Conservation (phyloP, 2,797 vertebrate species). For the Ptychobarbus kaznakovi region DNA sequence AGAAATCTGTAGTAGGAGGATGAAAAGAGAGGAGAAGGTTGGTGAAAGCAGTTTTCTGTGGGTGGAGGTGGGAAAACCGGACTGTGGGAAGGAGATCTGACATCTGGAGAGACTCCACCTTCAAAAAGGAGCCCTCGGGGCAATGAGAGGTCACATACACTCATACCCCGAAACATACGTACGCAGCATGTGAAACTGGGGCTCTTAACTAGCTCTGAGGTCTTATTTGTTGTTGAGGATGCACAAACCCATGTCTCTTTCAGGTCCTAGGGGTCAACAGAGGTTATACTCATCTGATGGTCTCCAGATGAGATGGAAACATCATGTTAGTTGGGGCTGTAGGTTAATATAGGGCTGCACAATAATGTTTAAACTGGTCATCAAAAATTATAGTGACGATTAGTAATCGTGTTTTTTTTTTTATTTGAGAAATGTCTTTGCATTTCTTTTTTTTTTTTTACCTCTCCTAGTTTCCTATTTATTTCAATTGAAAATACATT, state of each 20-base stretch:
- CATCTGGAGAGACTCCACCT: conserved; percentile 35
- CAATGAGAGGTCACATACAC: conserved; percentile 3
- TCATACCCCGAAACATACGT: conserved; percentile 4
- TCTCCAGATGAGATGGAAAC: background rate
- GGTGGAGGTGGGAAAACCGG: background rate
- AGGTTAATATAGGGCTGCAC: background rate
- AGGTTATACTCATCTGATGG: conserved; percentile 22
- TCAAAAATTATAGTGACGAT: background rate
- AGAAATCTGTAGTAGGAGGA: background rate
- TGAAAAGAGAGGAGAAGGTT: background rate
- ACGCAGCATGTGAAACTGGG: background rate
- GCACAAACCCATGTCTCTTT: conserved; percentile 19
- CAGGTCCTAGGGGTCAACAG: conserved; percentile 21
- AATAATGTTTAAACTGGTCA: background rate
- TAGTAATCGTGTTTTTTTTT: background rate
- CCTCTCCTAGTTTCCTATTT: no score
- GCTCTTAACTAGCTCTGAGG: background rate
- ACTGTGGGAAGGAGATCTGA: conserved; percentile 12
- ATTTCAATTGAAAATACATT: no score
- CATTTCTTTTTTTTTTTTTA: background rate
- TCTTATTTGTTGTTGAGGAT: conserved; percentile 22
- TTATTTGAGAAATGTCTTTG: background rate
- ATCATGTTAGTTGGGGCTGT: background rate
- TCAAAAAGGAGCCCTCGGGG: conserved; percentile 24
- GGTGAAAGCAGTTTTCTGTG: background rate